Evolutionary conservation across 2,113 vertebrate genomes (phyloP).

Genomic region (Dipodomys spectabilis): DNA sequence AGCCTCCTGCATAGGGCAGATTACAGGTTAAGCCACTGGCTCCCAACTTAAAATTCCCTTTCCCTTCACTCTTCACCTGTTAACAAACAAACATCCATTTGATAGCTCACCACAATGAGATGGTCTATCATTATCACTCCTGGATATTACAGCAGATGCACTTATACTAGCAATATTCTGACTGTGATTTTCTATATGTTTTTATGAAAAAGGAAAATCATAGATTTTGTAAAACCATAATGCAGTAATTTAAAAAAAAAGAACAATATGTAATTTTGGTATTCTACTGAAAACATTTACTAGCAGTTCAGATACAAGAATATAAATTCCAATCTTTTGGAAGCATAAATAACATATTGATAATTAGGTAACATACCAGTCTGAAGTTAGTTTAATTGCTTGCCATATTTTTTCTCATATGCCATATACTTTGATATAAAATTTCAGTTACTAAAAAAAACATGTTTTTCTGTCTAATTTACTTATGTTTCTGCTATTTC

Average conservation of each 20-base stretch:
- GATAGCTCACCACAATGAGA: constrained; percentile 47
- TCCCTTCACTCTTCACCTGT: constrained; percentile 25
- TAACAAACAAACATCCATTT: constrained; percentile 51
- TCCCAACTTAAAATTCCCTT: constrained; percentile 37
- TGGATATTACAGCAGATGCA: constrained; percentile 54
- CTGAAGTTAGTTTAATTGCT: background rate
- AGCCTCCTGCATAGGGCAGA: too few relatives aligned
- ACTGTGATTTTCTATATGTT: constrained; percentile 56
- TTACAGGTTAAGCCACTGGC: too few relatives aligned
- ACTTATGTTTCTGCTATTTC: background rate
- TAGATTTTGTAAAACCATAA: constrained; percentile 64
- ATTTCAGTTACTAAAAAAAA: constrained; percentile 6
- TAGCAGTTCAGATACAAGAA: constrained; percentile 38
- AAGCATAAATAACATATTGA: background rate
- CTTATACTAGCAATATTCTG: constrained; percentile 51
- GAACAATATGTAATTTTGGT: constrained; percentile 49
- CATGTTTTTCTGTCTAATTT: background rate
- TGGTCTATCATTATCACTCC: constrained; percentile 41
- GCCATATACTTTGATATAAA: background rate
- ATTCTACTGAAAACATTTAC: constrained; percentile 32
- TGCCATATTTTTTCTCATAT: background rate
- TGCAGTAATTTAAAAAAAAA: background rate
- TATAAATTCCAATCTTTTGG: background rate
- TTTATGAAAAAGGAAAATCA: constrained; percentile 57
- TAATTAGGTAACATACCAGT: background rate